These are phyloP conservation scores for Cetoscarus ocellatus DNA, from an alignment of 2,797 vertebrate species.

Conservation along the genomic window DNA sequence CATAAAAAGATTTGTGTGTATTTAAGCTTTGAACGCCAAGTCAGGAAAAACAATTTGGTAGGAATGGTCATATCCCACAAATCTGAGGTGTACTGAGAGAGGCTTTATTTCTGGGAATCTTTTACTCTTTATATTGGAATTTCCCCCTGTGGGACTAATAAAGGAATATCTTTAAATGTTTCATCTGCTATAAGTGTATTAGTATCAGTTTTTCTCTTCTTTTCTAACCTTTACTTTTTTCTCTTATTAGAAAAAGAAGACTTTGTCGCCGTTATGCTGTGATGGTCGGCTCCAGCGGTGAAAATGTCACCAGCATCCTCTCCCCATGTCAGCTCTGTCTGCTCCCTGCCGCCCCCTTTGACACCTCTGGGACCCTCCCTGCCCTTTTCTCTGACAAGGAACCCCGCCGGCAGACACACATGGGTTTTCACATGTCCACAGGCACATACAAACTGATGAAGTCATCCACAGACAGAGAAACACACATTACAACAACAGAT, in stretches of 20 bases:
- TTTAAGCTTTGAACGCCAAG: neutral
- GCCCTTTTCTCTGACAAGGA: conserved; percentile 73
- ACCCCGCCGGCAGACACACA: conserved; percentile 34
- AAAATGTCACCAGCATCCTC: conserved; percentile 69
- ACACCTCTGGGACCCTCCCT: conserved; percentile 56
- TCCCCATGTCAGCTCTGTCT: conserved; percentile 58
- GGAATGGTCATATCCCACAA: neutral
- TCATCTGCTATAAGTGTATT: conserved; percentile 1
- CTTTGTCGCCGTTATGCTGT: conserved; percentile 43
- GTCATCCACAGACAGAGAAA: neutral
- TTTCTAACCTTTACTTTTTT: conserved; percentile 28
- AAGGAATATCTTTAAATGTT: no score
- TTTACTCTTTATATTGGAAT: no score
- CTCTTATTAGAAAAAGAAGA: conserved; percentile 57
- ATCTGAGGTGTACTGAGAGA: neutral
- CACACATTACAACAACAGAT: conserved; percentile 21
- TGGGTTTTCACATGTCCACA: neutral
- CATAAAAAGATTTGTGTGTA: conserved; percentile 13
- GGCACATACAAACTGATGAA: conserved; percentile 1
- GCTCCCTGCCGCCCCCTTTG: conserved; percentile 56
- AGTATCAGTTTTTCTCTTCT: conserved; percentile 16
- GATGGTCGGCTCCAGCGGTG: conserved; percentile 46
- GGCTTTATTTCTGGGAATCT: neutral
- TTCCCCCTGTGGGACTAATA: no score
- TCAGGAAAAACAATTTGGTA: neutral